Conservation (phyloP, 2,888 invertebrate species). For the Deilephila porcellus region DNA sequence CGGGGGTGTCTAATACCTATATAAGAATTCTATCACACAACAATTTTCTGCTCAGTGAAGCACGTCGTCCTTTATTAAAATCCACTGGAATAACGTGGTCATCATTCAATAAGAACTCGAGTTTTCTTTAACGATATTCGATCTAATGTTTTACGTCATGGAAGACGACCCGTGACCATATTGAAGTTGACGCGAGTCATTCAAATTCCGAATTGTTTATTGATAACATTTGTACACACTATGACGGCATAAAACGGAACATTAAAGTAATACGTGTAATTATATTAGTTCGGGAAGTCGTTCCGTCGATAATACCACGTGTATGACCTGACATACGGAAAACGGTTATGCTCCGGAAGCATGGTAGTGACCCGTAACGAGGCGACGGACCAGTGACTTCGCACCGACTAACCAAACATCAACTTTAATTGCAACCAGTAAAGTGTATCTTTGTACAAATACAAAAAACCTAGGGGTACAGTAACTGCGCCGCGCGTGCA, state of each 20-base stretch:
- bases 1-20: constrained; percentile 22
- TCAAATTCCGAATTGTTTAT: not conserved
- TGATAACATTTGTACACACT: not conserved
- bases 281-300: not conserved
- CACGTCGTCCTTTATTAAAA: constrained; percentile 54
- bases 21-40: constrained; percentile 34
- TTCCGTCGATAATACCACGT: no score
- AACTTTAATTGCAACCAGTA: constrained; percentile 42
- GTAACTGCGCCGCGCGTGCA: not conserved
- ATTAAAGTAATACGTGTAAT: not conserved
- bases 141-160: constrained; percentile 9
- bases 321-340: constrained; percentile 29
- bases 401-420: constrained; percentile 41
- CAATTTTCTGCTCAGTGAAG: constrained; percentile 52
- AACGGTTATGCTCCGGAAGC: constrained; percentile 46
- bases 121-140: constrained; percentile 14
- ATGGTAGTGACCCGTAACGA: constrained; percentile 55
- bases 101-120: constrained; percentile 13
- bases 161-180: no score
- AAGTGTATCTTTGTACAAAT: constrained; percentile 28
- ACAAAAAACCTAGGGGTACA: constrained; percentile 9
- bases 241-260: not conserved
- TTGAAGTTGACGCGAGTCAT: not conserved
- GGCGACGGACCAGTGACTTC: constrained; percentile 56
- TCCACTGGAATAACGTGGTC: constrained; percentile 35